Base-by-base conservation (phyloP, 1,140 invertebrate genomes). In the Drosophila repletoides region DNA sequence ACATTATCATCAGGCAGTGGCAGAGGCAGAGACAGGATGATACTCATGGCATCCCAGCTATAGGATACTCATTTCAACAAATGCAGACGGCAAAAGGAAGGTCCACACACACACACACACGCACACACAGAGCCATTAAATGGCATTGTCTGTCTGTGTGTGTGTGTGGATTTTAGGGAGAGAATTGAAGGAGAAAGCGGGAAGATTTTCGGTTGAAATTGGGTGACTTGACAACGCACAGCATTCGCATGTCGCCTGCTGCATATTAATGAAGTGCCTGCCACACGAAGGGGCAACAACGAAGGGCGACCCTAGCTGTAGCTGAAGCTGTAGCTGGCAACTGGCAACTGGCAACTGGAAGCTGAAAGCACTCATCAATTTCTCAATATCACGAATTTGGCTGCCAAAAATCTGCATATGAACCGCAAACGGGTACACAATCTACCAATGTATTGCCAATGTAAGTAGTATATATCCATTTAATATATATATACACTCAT, bases 221-320 rank as follows among this genome's bases (percentile, higher is more conserved):
- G 58, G 55, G 51, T 34, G 55, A 67, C 49, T 41, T 51, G 61
- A 58, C 67, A 65, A 65, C 68, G 38, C 61, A 66, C 53, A 59
- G 61, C 53, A 59, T 71, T 60, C 66, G 66, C 66, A 72, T 83
- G 77, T 83, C 64, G 79, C 79, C 55, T 76, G 67, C 72, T 73
- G 80, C 80, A 86, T 86, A 86, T 86, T 86, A 86, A 86, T 86
- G 80, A 86, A 74, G 75, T 63, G 60, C 38, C 49, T 75, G 80
- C 70, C 74, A 65, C 38, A 59, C 51, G 34, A 17, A 29, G 17
- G 12, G 29, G 15, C 28, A 58, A 33, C 0, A 0, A 10, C 2
- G 6, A 5, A 2, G 5, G 29, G 31, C 31, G 21, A 7, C 17
- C 24, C 12, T 7, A 15, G 38, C 5, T 15, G 12, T 6, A 14